These are phyloP conservation scores for Pandion haliaetus DNA, from an alignment of 2,113 vertebrate species.

Conservation along the genomic window DNA sequence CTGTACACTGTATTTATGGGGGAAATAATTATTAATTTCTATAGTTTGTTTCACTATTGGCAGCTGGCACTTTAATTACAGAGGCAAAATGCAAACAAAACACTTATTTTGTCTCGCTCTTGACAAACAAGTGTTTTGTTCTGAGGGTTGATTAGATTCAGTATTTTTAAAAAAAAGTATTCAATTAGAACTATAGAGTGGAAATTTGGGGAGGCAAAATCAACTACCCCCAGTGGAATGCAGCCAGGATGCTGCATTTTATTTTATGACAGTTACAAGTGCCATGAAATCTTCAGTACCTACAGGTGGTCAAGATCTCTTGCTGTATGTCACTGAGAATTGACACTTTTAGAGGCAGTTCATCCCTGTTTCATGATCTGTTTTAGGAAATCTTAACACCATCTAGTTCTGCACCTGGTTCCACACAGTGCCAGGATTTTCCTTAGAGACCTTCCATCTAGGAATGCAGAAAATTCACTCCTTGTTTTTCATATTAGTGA, in stretches of 20 bases:
- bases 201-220: background rate
- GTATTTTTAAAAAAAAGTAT: background rate
- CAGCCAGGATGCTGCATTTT: background rate
- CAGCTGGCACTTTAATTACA: background rate
- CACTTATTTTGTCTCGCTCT: no score
- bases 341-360: background rate
- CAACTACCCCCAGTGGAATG: background rate
- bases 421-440: background rate
- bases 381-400: background rate
- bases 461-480: background rate
- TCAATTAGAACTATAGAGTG: background rate
- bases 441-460: background rate
- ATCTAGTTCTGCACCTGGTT: background rate
- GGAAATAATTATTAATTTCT: background rate
- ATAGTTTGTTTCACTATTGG: background rate
- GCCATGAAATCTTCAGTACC: background rate
- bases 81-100: background rate
- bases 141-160: background rate
- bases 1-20: background rate
- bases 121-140: background rate
- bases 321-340: background rate
- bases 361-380: background rate
- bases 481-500: background rate
- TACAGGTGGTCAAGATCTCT: background rate
- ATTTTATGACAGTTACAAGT: background rate